These are phyloP conservation scores for Megatriorchis doriae DNA, from an alignment of 2,113 vertebrate species.

Conservation along the genomic window DNA sequence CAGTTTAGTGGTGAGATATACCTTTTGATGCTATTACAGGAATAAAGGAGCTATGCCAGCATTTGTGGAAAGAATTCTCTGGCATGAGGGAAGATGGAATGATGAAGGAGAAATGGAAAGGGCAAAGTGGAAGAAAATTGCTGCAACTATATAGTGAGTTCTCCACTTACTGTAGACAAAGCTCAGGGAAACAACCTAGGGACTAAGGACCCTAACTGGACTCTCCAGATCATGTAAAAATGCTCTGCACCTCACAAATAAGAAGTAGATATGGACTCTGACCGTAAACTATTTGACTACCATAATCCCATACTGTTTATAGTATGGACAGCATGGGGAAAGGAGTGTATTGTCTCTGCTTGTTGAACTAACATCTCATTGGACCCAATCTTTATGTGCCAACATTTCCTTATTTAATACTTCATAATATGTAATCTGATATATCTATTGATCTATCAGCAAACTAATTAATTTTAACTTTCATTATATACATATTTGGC, in stretches of 20 bases:
- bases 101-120: not conserved
- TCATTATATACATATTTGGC: not conserved
- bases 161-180: not conserved
- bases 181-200: not conserved
- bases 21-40: not conserved
- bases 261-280: not conserved
- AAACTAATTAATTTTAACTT: not conserved
- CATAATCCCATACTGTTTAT: not conserved
- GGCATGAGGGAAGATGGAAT: not conserved
- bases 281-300: not conserved
- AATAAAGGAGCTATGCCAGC: not conserved
- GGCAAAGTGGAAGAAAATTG: not conserved
- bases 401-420: not conserved
- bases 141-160: not conserved
- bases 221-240: not conserved
- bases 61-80: not conserved
- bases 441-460: not conserved
- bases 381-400: not conserved
- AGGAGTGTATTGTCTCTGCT: not conserved
- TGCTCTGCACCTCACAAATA: not conserved
- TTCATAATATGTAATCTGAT: not conserved
- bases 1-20: not conserved
- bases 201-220: not conserved
- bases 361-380: not conserved
- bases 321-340: not conserved